Evolutionary conservation across 2,888 invertebrate genomes (phyloP).

Genomic region (Lacanobia oleracea): DNA sequence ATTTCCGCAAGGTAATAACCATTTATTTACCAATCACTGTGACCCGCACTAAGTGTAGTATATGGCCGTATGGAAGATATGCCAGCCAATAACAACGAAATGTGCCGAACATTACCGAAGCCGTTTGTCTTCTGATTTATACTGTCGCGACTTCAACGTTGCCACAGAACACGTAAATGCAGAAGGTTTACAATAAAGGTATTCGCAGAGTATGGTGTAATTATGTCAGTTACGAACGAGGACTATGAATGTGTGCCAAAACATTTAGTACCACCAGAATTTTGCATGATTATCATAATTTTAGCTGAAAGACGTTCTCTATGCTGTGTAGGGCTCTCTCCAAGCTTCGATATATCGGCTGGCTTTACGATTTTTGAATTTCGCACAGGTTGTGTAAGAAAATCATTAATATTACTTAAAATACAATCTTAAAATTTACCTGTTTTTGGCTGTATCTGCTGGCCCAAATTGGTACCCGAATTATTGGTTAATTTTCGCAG

Average conservation of each 20-base stretch:
- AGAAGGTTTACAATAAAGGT: neutral
- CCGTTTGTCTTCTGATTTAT: conserved; percentile 47
- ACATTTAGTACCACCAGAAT: neutral
- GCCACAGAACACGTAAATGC: neutral
- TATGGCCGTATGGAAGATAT: conserved; percentile 7
- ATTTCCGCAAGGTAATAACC: neutral
- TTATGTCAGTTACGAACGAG: neutral
- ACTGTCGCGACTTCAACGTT: conserved; percentile 12
- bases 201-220: neutral
- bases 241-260: no score
- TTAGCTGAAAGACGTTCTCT: neutral
- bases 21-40: conserved; percentile 1
- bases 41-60: conserved; percentile 11
- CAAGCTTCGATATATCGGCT: no score
- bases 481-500: no score
- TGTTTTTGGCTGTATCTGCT: no score
- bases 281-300: neutral
- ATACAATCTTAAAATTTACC: no score
- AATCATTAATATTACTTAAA: no score
- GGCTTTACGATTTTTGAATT: no score
- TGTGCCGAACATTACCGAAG: conserved; percentile 39
- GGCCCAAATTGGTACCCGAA: no score
- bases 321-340: no score
- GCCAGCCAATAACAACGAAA: conserved; percentile 23
- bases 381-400: no score